Evolutionary conservation across 1,140 invertebrate species (phyloP).

Genomic region (Belonocnema kinseyi): DNA sequence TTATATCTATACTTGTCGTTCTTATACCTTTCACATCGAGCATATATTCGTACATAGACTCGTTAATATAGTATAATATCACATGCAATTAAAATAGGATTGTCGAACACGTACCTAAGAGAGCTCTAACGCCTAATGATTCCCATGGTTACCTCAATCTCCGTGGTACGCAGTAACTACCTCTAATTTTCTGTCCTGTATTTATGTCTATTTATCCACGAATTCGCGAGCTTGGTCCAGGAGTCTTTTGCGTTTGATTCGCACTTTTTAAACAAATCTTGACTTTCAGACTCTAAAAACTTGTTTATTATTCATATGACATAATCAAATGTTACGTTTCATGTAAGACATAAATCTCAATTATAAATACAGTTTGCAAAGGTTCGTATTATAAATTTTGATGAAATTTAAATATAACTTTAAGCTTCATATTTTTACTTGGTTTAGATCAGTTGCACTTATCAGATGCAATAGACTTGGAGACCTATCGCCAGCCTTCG

Average conservation of each 20-base stretch:
- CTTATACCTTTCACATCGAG: constrained; percentile 47
- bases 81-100: constrained; percentile 72
- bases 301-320: too few species aligned
- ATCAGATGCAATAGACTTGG: not conserved
- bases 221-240: not conserved
- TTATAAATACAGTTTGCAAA: too few species aligned
- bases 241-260: constrained; percentile 22
- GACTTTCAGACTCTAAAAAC: too few species aligned
- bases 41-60: constrained; percentile 51
- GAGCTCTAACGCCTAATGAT: constrained; percentile 54
- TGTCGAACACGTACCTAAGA: constrained; percentile 69
- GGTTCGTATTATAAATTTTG: too few species aligned
- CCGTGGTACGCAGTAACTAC: constrained; percentile 39
- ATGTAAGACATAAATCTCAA: too few species aligned
- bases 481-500: not conserved
- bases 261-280: too few species aligned
- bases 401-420: too few species aligned
- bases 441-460: not conserved
- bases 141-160: constrained; percentile 35
- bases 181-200: constrained; percentile 15
- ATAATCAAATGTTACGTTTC: too few species aligned
- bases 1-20: constrained; percentile 44
- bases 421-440: too few species aligned
- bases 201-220: constrained; percentile 8
- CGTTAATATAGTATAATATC: constrained; percentile 63